Percentiles rank a stretch among this genome's conserved stretches.
These are phyloP conservation scores for Upupa epops DNA, from an alignment of 2,113 vertebrate species.

Conservation along the genomic window DNA sequence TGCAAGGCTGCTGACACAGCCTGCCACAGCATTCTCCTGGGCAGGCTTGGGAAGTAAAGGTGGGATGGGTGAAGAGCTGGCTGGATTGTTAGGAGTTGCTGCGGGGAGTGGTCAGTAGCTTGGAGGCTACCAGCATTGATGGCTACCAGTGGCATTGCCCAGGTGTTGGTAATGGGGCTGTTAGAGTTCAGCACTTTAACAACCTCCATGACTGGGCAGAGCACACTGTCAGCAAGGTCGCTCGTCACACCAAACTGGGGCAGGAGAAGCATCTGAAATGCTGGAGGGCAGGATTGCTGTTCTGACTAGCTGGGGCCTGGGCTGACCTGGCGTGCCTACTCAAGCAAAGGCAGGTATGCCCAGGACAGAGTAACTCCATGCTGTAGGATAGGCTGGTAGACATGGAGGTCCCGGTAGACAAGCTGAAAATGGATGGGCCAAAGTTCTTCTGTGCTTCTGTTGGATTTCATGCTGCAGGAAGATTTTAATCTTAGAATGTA, in stretches of 20 bases:
- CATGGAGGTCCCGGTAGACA: background rate
- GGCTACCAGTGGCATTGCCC: background rate
- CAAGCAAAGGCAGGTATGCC: background rate
- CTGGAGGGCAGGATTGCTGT: background rate
- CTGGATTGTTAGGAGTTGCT: background rate
- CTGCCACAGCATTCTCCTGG: background rate
- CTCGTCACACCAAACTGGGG: accelerated
- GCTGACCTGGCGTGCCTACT: background rate
- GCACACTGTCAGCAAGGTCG: accelerated
- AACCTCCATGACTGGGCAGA: background rate
- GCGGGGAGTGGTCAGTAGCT: background rate
- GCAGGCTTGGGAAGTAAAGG: background rate
- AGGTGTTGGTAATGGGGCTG: background rate
- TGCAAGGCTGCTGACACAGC: accelerated
- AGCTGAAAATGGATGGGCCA: background rate
- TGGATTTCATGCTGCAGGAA: background rate
- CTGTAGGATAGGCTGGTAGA: background rate
- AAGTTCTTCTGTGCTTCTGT: background rate
- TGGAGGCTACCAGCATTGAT: accelerated
- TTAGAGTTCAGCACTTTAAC: background rate
- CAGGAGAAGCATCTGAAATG: background rate
- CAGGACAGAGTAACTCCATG: background rate
- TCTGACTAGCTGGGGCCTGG: background rate
- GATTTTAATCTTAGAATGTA: background rate
- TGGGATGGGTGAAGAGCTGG: background rate